Conservation (phyloP, 2,888 invertebrate genomes). For the Heterodera filipjevi region DNA sequence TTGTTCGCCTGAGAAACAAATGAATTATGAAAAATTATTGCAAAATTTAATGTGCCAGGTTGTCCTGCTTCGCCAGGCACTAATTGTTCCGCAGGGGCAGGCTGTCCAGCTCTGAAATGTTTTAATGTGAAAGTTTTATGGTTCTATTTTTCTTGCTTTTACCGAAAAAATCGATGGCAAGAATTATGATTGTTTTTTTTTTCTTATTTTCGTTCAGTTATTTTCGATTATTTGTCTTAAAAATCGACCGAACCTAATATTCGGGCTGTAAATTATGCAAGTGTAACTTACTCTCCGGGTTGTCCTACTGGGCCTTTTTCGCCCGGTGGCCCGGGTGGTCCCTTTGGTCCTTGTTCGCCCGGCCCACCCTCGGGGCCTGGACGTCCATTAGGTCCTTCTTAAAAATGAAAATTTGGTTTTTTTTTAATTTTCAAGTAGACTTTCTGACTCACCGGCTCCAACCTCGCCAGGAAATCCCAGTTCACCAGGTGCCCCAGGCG, state of each 20-base stretch:
- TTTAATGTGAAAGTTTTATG: background rate
- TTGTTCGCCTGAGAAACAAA: background rate
- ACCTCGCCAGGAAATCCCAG: slow-evolving; percentile 18
- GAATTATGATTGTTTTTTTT: background rate
- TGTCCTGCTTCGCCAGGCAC: background rate
- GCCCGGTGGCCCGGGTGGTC: slow-evolving; percentile 19
- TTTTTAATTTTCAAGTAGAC: background rate
- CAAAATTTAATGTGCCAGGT: no score
- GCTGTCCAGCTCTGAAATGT: slow-evolving; percentile 10
- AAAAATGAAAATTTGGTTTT: background rate
- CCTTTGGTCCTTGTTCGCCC: slow-evolving; percentile 23
- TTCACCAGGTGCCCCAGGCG: slow-evolving; percentile 15
- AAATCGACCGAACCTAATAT: background rate
- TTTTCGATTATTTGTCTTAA: no score
- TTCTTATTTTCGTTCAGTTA: no score
- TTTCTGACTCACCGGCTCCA: background rate
- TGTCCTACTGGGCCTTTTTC: slow-evolving; percentile 21
- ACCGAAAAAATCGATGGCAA: background rate
- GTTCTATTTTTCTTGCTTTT: no score
- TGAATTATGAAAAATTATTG: background rate
- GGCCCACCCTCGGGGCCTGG: slow-evolving; percentile 23
- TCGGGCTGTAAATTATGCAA: background rate
- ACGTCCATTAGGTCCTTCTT: slow-evolving; percentile 17
- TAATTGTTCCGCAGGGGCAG: slow-evolving; percentile 1
- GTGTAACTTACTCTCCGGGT: slow-evolving; percentile 24